phyloP scores from a whole-genome alignment of 2,797 vertebrate species.

The Anniella stebbinsi region DNA sequence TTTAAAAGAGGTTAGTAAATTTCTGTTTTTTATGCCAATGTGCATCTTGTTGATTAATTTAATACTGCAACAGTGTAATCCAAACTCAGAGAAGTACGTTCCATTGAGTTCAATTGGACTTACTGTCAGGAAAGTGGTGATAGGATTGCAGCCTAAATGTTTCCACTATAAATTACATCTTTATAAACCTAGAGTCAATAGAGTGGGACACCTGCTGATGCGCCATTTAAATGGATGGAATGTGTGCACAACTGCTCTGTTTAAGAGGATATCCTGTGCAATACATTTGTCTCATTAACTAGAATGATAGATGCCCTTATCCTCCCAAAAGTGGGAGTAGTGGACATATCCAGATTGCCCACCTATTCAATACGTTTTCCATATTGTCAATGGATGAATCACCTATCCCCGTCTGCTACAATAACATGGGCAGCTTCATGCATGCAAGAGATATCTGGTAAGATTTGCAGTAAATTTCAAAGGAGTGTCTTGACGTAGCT shows the following conservation, averaged over 20 bases:
- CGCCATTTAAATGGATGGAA: not conserved
- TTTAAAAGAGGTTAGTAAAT: not conserved
- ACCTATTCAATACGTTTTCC: not conserved
- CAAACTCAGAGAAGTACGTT: not conserved
- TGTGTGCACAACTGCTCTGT: too few relatives aligned
- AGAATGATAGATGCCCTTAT: not conserved
- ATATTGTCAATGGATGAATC: not conserved
- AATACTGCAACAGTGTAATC: too few relatives aligned
- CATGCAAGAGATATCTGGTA: not conserved
- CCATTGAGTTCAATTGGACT: not conserved
- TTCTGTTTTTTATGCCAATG: not conserved
- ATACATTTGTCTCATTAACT: not conserved
- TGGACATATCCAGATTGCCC: not conserved
- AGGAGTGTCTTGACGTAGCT: slow-evolving; percentile 34
- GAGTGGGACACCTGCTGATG: not conserved
- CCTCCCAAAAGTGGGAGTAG: not conserved
- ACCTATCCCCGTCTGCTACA: not conserved
- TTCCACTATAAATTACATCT: not conserved
- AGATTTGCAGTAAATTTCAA: slow-evolving; percentile 39
- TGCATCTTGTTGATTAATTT: too few relatives aligned
- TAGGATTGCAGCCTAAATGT: not conserved
- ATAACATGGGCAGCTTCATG: not conserved
- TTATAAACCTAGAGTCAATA: not conserved
- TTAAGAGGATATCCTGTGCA: not conserved
- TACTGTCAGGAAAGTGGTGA: not conserved